Evolutionary conservation across 2,888 invertebrate genomes (phyloP).

Genomic region (Flexamia atlantica): DNA sequence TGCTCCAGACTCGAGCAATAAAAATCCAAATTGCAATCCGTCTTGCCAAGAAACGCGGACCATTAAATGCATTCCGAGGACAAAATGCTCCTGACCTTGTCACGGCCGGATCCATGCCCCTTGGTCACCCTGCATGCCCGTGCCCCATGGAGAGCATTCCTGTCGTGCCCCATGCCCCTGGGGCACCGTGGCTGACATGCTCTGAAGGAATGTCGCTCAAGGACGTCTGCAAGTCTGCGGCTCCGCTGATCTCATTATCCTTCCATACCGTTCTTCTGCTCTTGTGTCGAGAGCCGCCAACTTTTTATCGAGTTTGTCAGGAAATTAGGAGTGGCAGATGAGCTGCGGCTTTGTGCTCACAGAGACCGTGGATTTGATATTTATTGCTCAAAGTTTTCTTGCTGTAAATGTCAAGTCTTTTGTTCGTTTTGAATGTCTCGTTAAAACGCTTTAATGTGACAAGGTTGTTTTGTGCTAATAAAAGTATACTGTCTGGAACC

Average conservation of each 20-base stretch:
- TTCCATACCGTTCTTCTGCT: background rate
- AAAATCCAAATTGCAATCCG: no score
- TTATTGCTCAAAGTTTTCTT: no score
- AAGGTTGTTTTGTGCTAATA: no score
- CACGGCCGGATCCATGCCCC: background rate
- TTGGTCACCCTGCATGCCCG: background rate
- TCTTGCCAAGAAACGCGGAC: background rate
- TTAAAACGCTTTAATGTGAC: no score
- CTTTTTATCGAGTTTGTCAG: no score
- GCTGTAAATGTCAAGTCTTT: no score
- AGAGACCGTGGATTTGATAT: no score
- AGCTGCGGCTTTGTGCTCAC: no score
- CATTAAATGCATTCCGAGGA: slow-evolving; percentile 4
- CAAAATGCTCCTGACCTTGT: background rate
- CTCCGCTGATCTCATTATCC: background rate
- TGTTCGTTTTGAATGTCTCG: no score
- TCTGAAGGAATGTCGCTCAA: slow-evolving; percentile 23
- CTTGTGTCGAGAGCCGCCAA: background rate
- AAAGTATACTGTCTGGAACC: no score
- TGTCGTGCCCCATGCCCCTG: background rate
- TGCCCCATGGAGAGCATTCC: background rate
- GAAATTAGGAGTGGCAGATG: no score
- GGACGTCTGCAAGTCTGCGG: background rate
- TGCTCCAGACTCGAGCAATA: no score
- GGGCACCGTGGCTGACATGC: background rate